phyloP scores from a whole-genome alignment of 1,140 invertebrate species.

The Drosophila simulans region DNA sequence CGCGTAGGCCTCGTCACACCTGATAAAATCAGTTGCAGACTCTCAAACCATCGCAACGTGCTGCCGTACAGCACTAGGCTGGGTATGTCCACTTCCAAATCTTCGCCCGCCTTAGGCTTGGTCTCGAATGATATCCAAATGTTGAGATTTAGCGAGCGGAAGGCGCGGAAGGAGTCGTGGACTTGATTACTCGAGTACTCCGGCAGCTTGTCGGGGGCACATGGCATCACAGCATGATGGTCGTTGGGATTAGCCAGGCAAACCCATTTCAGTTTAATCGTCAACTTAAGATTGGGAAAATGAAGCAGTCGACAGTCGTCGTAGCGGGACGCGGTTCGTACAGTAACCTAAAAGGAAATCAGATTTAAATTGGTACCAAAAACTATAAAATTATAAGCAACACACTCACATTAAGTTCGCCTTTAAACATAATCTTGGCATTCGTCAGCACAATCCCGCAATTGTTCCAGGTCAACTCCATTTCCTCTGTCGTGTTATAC shows the following conservation, averaged over 20 bases:
- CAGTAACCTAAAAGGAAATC: constrained; percentile 86
- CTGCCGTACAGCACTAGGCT: constrained; percentile 95
- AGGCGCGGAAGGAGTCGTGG: constrained; percentile 95
- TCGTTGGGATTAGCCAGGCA: constrained; percentile 97
- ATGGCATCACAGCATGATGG: constrained; percentile 98
- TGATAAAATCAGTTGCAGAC: constrained; percentile 97
- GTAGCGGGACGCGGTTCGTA: constrained; percentile 98
- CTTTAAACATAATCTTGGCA: constrained; percentile 94
- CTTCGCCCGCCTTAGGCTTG: constrained; percentile 87
- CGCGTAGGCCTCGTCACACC: constrained; percentile 97
- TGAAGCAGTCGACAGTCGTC: constrained; percentile 97
- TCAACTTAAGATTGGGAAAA: constrained; percentile 94
- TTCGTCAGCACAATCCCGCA: constrained; percentile 98
- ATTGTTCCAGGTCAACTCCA: constrained; percentile 98
- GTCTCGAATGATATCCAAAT: constrained; percentile 96
- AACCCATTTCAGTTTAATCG: constrained; percentile 95
- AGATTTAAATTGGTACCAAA: neutral
- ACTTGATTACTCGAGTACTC: constrained; percentile 98
- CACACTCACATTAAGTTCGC: constrained; percentile 88
- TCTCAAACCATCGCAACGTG: constrained; percentile 97
- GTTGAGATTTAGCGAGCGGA: constrained; percentile 97
- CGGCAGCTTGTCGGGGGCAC: constrained; percentile 97
- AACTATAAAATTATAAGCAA: neutral
- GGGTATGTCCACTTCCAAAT: constrained; percentile 89
- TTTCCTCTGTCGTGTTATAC: constrained; percentile 99